Base-by-base conservation (phyloP, 2,888 invertebrate genomes). In the Rotaria socialis region DNA sequence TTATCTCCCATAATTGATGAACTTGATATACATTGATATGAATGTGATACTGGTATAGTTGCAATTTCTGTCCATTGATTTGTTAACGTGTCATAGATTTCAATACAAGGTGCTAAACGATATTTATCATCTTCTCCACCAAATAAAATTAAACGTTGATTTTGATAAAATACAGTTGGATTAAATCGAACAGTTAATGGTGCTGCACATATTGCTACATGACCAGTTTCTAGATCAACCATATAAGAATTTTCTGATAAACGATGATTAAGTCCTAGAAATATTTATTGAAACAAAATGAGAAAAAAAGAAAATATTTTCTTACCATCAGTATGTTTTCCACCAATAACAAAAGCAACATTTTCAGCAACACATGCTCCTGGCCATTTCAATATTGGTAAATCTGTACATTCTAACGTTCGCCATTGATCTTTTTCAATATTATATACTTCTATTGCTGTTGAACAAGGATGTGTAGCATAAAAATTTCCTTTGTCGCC, bases 81-180 rank as follows among this genome's bases (percentile, higher is more conserved):
- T 27, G 75, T 86, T n/a, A 50, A 14, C 24, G 85, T 60, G 84
- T 85, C 85, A 84, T 85, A 86, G 47, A 85, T 60, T 58, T 86
- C 86, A 56, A 86, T 86, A 80, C 86, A 86, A 47, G 86, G 86
- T 27, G 86, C 86, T 24, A 86, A 41, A 8, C 86, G 86, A 56
- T 80, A 86, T 35, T 86, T 86, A 43, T 86, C 86, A 56, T 86
- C 86, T 85, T 86, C 86, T 35, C 86, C 86, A 50, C 85, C 86
- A 60, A 86, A 86, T 22, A 86, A 5, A 75, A 86, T 85, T 43
- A 86, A 50, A 85, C 75, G 85, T 24, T 56, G 75, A 58, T 85
- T 47, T 22, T 55, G 55, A 84, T 85, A 85, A n/a, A 86, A 86
- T 19, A 86, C 86, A 85, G 75, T 86, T 56, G 86, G 86, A 85